Evolutionary conservation across 2,888 invertebrate genomes (phyloP).

Genomic region (Ochropleura plecta): DNA sequence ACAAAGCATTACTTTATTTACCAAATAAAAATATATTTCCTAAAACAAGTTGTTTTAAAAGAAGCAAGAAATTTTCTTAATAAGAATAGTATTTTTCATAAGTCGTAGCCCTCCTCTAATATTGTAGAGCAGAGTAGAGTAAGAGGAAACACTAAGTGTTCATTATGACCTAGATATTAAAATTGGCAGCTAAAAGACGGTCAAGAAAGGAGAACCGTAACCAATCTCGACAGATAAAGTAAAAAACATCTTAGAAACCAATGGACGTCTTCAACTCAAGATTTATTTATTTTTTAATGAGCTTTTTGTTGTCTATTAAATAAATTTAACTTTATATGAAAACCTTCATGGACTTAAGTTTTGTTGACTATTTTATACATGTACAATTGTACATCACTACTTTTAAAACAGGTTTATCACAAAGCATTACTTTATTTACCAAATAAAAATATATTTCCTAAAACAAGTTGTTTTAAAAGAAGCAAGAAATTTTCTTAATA

Average conservation of each 20-base stretch:
- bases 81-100: conserved; percentile 37
- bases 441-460: neutral
- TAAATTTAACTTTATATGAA: too few relatives aligned
- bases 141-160: neutral
- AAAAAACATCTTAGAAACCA: too few relatives aligned
- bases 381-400: neutral
- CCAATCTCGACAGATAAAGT: too few relatives aligned
- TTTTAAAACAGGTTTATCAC: neutral
- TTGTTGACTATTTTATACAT: too few relatives aligned
- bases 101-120: conserved; percentile 22
- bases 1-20: neutral
- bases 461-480: conserved; percentile 19
- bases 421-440: neutral
- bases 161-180: neutral
- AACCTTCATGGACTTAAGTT: too few relatives aligned
- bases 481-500: conserved; percentile 1
- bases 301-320: too few relatives aligned
- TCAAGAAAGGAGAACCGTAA: too few relatives aligned
- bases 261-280: too few relatives aligned
- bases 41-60: conserved; percentile 22
- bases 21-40: neutral
- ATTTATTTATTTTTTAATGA: too few relatives aligned
- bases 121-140: conserved; percentile 10
- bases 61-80: neutral
- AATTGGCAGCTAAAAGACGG: neutral